phyloP scores from a whole-genome alignment of 2,797 vertebrate species.

The Schizopygopsis malacanthus region DNA sequence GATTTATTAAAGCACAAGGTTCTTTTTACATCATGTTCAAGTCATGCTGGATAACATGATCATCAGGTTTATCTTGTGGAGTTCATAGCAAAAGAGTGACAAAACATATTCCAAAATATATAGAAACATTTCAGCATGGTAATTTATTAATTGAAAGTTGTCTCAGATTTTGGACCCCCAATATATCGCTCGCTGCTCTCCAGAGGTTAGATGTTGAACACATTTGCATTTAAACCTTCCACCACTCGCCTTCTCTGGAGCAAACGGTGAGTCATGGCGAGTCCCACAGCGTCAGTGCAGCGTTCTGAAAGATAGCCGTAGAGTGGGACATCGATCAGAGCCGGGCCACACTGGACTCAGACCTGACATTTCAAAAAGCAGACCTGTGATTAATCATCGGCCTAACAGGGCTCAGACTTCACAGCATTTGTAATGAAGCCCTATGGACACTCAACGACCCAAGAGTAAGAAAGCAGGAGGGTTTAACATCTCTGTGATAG shows the following conservation, averaged over 20 bases:
- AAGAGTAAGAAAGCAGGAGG: slow-evolving; percentile 2
- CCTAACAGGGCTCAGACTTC: slow-evolving; percentile 49
- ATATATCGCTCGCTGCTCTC: background rate
- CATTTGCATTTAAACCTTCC: slow-evolving; percentile 4
- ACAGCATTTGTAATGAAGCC: slow-evolving; percentile 60
- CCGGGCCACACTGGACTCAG: slow-evolving; percentile 49
- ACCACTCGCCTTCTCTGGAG: slow-evolving; percentile 36
- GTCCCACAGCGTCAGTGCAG: slow-evolving; percentile 36
- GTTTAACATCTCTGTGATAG: background rate
- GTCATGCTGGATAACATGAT: background rate
- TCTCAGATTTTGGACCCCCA: background rate
- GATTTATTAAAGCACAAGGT: background rate
- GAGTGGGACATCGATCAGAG: slow-evolving; percentile 61
- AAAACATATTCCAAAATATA: background rate
- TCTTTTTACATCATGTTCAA: background rate
- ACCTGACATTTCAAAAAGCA: slow-evolving; percentile 60
- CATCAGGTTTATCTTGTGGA: background rate
- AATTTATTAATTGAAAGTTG: background rate
- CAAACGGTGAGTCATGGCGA: slow-evolving; percentile 26
- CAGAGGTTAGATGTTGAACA: background rate
- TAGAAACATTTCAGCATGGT: background rate
- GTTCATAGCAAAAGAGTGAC: background rate
- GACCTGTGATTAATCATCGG: slow-evolving; percentile 64
- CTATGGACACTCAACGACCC: background rate
- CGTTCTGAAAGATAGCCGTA: slow-evolving; percentile 47